A percentile compares a stretch with the other conserved stretches of the same genome.
phyloP scores from a whole-genome alignment of 2,113 vertebrate species.

The Sitta europaea region DNA sequence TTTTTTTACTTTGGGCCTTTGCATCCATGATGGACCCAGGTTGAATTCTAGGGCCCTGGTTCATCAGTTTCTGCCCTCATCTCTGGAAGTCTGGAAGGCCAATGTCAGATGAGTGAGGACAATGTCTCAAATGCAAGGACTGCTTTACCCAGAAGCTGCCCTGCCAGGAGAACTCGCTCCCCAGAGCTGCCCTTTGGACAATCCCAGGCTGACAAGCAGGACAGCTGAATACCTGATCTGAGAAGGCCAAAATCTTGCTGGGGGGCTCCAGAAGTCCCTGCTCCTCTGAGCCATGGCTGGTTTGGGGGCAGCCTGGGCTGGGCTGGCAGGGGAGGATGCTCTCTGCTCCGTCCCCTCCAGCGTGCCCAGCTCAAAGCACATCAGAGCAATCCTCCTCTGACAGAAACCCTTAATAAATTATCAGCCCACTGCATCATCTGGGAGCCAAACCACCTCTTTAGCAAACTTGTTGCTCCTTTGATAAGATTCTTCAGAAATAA shows the following conservation, averaged over 20 bases:
- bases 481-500: neutral
- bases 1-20: neutral
- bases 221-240: neutral
- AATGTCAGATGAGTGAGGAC: neutral
- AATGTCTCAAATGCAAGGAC: fast-evolving
- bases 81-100: neutral
- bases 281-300: neutral
- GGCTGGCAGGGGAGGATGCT: neutral
- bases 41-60: neutral
- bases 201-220: neutral
- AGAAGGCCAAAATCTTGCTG: neutral
- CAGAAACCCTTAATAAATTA: neutral
- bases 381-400: neutral
- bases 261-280: neutral
- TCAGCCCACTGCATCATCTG: neutral
- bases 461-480: neutral
- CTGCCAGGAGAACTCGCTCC: neutral
- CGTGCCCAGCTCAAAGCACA: neutral
- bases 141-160: neutral
- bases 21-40: neutral
- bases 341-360: neutral
- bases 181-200: neutral
- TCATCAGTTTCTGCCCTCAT: neutral
- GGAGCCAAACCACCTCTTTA: neutral
- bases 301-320: neutral